These are phyloP conservation scores for Malurus elegans DNA, from an alignment of 2,113 vertebrate species.

Conservation along the genomic window DNA sequence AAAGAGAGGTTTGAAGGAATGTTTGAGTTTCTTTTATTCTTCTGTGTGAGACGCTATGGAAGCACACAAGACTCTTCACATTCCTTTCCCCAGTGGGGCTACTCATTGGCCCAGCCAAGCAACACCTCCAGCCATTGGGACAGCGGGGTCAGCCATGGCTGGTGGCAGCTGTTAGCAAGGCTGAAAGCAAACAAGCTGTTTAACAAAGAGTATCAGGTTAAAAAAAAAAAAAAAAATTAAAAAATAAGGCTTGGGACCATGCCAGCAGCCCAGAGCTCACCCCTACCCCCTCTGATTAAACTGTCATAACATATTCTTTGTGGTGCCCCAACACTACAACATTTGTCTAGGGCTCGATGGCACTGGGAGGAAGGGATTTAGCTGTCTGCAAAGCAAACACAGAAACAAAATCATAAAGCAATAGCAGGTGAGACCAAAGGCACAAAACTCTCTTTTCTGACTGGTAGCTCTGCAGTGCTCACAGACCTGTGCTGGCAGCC, in stretches of 20 bases:
- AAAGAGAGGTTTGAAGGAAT: background rate
- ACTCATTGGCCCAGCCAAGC: background rate
- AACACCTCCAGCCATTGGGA: background rate
- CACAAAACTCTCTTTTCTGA: background rate
- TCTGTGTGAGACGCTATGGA: background rate
- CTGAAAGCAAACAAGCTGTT: background rate
- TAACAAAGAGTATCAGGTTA: background rate
- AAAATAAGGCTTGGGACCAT: background rate
- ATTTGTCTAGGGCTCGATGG: background rate
- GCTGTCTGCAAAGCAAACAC: conserved; percentile 14
- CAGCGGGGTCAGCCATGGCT: background rate
- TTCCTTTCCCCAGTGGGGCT: background rate
- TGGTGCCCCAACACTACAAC: background rate
- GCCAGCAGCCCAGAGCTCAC: background rate
- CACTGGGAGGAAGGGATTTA: background rate
- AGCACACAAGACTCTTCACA: background rate
- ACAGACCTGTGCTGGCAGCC: background rate
- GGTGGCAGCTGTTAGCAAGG: background rate
- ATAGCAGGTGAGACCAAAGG: background rate
- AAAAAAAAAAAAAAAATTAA: background rate
- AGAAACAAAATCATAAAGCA: background rate
- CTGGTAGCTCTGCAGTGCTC: background rate
- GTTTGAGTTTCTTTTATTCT: background rate
- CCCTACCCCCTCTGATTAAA: background rate
- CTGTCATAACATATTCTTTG: background rate